Evolutionary conservation across 2,797 vertebrate genomes (phyloP).

Genomic region (Carapus acus): DNA sequence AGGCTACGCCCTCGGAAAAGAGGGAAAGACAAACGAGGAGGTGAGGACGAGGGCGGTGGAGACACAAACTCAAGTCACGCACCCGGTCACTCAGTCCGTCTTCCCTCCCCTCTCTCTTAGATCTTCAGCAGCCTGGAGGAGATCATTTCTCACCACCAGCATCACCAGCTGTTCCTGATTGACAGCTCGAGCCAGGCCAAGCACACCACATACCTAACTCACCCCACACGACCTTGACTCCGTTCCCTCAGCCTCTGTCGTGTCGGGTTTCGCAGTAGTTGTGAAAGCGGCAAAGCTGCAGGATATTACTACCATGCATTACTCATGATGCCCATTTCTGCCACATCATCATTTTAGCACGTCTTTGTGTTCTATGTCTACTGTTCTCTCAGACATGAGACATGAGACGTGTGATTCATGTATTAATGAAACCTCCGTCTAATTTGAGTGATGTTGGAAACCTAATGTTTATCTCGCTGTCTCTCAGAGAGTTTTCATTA

Average conservation of each 20-base stretch:
- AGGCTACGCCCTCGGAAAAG: constrained; percentile 71
- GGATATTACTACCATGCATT: not conserved
- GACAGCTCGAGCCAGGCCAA: constrained; percentile 76
- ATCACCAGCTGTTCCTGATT: constrained; percentile 72
- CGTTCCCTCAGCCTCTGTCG: not conserved
- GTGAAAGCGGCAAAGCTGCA: not conserved
- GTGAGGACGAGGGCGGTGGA: constrained; percentile 40
- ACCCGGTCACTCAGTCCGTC: constrained; percentile 7
- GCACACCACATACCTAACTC: constrained; percentile 66
- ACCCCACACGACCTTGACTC: constrained; percentile 55
- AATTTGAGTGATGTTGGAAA: too few species aligned
- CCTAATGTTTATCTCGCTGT: not conserved
- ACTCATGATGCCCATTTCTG: too few species aligned
- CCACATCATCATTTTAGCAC: constrained; percentile 14
- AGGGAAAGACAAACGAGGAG: constrained; percentile 74
- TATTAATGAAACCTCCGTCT: constrained; percentile 6
- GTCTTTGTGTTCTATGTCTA: not conserved
- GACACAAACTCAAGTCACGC: not conserved
- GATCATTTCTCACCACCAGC: constrained; percentile 71
- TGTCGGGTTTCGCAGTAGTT: not conserved
- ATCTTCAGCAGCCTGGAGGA: constrained; percentile 69
- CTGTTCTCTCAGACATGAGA: not conserved
- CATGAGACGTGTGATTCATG: constrained; percentile 7
- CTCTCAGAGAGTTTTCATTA: too few species aligned
- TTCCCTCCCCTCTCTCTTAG: constrained; percentile 45